These are phyloP conservation scores for Sebastes steindachneri DNA, from an alignment of 2,797 vertebrate species.

Conservation along the genomic window DNA sequence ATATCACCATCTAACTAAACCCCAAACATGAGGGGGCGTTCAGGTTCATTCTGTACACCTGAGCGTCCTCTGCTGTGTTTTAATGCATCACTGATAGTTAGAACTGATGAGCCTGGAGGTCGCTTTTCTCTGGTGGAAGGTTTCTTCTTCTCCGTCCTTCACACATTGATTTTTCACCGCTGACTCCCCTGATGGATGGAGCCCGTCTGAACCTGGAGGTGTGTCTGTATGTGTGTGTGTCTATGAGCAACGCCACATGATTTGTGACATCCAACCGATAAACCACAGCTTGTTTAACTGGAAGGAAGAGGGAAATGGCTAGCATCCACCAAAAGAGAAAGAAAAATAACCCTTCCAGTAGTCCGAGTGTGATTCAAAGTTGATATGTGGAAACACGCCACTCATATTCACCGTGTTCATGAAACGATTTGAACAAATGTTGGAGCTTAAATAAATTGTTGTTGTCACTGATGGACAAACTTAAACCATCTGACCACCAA, in stretches of 20 bases:
- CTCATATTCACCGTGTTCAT: too few species aligned
- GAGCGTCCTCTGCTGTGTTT: not conserved
- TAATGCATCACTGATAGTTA: not conserved
- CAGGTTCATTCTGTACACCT: not conserved
- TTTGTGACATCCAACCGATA: not conserved
- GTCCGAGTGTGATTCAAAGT: not conserved
- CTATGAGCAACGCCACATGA: not conserved
- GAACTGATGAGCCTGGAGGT: not conserved
- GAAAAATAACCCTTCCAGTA: too few species aligned
- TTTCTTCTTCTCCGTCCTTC: constrained; percentile 15
- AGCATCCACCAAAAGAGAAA: too few species aligned
- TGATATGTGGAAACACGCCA: too few species aligned
- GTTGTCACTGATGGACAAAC: too few species aligned
- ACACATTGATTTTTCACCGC: constrained; percentile 13
- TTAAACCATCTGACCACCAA: not conserved
- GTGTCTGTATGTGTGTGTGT: not conserved
- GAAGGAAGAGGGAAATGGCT: too few species aligned
- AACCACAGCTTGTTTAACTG: not conserved
- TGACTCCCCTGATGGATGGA: constrained; percentile 5
- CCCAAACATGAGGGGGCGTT: not conserved
- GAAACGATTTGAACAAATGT: too few species aligned
- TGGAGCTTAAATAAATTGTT: too few species aligned
- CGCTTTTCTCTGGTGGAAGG: not conserved
- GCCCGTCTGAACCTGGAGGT: not conserved
- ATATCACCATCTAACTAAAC: not conserved